A percentile compares a stretch with the other conserved stretches of the same genome.
Evolutionary conservation across 2,888 invertebrate species (phyloP).

Genomic region (Drosophila paranaensis): DNA sequence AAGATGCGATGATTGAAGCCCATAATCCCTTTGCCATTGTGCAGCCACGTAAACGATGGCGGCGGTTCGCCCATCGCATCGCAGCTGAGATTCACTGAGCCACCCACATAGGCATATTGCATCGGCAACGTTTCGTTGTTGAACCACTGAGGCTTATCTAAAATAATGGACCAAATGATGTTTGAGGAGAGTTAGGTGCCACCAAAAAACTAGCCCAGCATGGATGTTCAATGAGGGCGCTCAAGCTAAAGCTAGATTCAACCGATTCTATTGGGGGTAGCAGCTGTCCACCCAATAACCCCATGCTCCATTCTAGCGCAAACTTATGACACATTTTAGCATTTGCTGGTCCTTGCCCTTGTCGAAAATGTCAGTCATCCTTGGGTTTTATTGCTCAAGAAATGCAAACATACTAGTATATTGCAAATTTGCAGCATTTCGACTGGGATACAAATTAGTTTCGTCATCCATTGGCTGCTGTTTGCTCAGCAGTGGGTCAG

Average conservation of each 20-base stretch:
- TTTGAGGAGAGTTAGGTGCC: conserved; percentile 3
- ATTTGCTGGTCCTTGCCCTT: conserved; percentile 49
- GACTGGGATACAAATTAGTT: conserved; percentile 60
- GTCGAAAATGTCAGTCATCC: conserved; percentile 50
- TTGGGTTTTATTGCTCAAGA: conserved; percentile 76
- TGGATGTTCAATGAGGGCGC: conserved; percentile 12
- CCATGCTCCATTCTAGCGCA: conserved; percentile 41
- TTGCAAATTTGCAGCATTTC: conserved; percentile 57
- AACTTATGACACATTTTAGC: conserved; percentile 71
- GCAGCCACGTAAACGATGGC: conserved; percentile 86
- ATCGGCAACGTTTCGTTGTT: conserved; percentile 76
- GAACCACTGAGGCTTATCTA: conserved; percentile 84
- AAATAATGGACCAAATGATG: conserved; percentile 11
- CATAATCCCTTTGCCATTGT: conserved; percentile 81
- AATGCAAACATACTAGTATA: conserved; percentile 69
- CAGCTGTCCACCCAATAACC: neutral
- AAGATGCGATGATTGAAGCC: conserved; percentile 82
- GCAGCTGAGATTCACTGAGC: conserved; percentile 87
- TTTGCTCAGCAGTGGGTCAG: conserved; percentile 40
- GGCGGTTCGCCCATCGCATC: conserved; percentile 86
- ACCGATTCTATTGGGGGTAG: too few relatives aligned
- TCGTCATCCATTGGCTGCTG: conserved; percentile 37
- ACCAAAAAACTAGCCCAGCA: conserved; percentile 16
- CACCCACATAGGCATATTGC: conserved; percentile 85
- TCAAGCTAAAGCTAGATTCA: neutral